A percentile compares a stretch with the other conserved stretches of the same genome.
Conservation (phyloP, 1,140 invertebrate genomes). For the Euwallacea similis region DNA sequence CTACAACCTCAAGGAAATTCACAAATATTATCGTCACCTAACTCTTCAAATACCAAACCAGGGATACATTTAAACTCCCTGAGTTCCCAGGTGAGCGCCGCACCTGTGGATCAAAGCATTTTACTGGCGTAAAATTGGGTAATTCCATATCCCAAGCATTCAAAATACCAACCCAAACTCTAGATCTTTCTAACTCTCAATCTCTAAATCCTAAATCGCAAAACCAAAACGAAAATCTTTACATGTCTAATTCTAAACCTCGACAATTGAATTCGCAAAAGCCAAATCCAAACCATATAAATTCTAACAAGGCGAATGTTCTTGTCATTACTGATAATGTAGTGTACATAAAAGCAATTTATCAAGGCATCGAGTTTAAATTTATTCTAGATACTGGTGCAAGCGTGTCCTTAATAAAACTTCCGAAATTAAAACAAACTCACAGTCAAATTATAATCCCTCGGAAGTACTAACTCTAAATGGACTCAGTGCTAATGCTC, state of each 20-base stretch:
- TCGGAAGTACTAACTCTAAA: constrained; percentile 18
- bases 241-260: not conserved
- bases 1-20: not conserved
- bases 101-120: constrained; percentile 18
- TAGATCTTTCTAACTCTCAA: not conserved
- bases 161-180: not conserved
- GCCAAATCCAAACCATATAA: too few relatives aligned
- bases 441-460: constrained; percentile 15
- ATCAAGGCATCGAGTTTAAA: constrained; percentile 10
- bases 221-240: not conserved
- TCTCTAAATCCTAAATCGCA: not conserved
- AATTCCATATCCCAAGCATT: not conserved
- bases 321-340: too few relatives aligned
- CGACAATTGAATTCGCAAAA: not conserved
- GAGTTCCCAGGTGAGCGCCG: constrained; percentile 19
- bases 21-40: constrained; percentile 1
- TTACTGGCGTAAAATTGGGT: constrained; percentile 8
- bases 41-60: not conserved
- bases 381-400: constrained; percentile 38
- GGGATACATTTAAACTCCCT: constrained; percentile 27
- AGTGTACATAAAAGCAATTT: too few relatives aligned
- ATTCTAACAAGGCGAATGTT: too few relatives aligned
- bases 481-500: constrained; percentile 21
- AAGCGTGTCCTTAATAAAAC: constrained; percentile 30
- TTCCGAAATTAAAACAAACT: constrained; percentile 20